A percentile compares a stretch with the other conserved stretches of the same genome.
Evolutionary conservation across 1,140 invertebrate species (phyloP).

Genomic region (Oncopeltus fasciatus): DNA sequence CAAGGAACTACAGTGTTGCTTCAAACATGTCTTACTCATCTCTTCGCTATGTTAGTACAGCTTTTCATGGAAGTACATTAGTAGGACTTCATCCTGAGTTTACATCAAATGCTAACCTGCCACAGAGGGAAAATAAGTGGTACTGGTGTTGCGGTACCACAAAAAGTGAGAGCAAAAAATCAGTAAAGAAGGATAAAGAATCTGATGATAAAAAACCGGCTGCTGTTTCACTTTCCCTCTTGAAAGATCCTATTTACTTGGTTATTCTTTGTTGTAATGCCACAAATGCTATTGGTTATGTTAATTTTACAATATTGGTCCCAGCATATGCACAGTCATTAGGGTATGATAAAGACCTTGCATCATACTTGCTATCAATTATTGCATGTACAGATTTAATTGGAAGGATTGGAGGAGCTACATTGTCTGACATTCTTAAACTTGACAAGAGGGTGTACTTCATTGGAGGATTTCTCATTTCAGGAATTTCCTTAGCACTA

Average conservation of each 20-base stretch:
- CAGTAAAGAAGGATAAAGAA: neutral
- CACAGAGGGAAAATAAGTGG: constrained; percentile 43
- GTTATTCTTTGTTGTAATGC: constrained; percentile 69
- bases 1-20: constrained; percentile 20
- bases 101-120: constrained; percentile 58
- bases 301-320: constrained; percentile 67
- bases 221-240: constrained; percentile 27
- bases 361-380: constrained; percentile 56
- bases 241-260: constrained; percentile 64
- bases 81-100: constrained; percentile 62
- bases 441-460: constrained; percentile 70
- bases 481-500: constrained; percentile 52
- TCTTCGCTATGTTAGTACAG: constrained; percentile 66
- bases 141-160: constrained; percentile 24
- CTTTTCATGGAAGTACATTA: constrained; percentile 65
- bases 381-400: constrained; percentile 63
- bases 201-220: neutral
- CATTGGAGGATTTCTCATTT: constrained; percentile 56
- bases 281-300: constrained; percentile 70
- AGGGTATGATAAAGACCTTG: constrained; percentile 49
- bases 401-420: constrained; percentile 65
- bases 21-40: constrained; percentile 51
- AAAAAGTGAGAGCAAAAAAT: neutral
- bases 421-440: constrained; percentile 52
- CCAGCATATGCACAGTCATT: constrained; percentile 55